Base-by-base conservation (phyloP, 2,888 invertebrate species). In the Parnassius mnemosyne region DNA sequence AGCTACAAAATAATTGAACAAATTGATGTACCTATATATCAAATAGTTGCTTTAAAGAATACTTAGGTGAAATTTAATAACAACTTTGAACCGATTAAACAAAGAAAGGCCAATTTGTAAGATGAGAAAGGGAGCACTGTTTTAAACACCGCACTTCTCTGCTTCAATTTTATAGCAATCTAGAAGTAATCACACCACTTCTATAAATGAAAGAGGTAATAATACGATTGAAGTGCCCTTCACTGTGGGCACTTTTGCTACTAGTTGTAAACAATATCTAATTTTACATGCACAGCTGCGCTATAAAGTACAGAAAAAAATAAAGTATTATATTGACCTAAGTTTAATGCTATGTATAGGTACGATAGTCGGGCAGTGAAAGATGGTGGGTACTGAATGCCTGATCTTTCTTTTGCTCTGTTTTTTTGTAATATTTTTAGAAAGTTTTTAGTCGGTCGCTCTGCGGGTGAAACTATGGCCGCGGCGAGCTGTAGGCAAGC, bases 81-180 rank as follows among this genome's bases (percentile, higher is more conserved):
- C 61, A 69, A 63, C 61, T 78, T 76, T 77, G 74, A 75, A 74
- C 71, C 73, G 77, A 78, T 70, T 73, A 80, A 81, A 87, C 85
- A 89, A 89, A 89, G 89, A 89, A 89, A 89, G 85, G 83, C 84
- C 85, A 85, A 85, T 89, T 85, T 85, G 77, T 84, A 79, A 78
- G 79, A 87, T 81, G 83, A 84, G 89, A 91, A 91, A 89, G 89
- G 89, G 84, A 87, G 84, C 81, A 86, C 84, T 82, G 84, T 85
- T 87, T 86, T 86, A 89, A 86, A 89, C 84, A 85, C 81, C 75
- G 77, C 84, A 80, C 81, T 86, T 80, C 86, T 80, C 83, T 87
- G 78, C 84, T 87, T 86, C 77, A 85, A 87, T 89, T 88, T 88
- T 89, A 89, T 88, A 89, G 90, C 83, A 88, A 89, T 89, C 84